Evolutionary conservation across 2,888 invertebrate species (phyloP), one percentile per base, ranked within the genome.

Genomic region (Dexiosoma caninum): DNA sequence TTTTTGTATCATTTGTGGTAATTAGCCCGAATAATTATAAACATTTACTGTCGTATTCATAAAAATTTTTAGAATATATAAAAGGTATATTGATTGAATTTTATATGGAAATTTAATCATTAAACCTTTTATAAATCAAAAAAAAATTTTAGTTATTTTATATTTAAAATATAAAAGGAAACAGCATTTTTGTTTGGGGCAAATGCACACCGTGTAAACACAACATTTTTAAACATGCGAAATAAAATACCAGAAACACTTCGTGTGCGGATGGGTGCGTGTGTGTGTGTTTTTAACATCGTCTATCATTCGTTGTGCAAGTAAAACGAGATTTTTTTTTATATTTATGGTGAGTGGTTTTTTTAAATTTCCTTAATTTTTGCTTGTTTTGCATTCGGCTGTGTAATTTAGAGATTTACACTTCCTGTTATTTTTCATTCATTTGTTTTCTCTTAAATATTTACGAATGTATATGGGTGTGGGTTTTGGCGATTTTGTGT

Each of bases 301-400:
- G 74, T 81, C 78, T 66, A 75, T 81, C 74, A 75, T 81, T 81
- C 81, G 81, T 81, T 81, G 81, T 81, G 81, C 78, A 78, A 75
- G 78, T 78, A 81, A 76, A 70, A 70, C 69, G 57, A 75, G 14
- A 81, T 62, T 75, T 71, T 49, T 66, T 70, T 66, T 70, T 75
- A 79, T 81, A n/a, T 78, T 71, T 81, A n/a, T 21, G 66, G 21
- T 46, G 37, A 46, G 40, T 66, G 30, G 49, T n/a, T 35, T 37
- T 78, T 57, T 16, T 75, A 35, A 70, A 19, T 66, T 35, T 64
- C 19, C 14, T 69, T 27, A 57, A 49, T 66, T 66, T 69, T 49
- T 46, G 21, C 19, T 19, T 66, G 55, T 27, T 66, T 53, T 71
- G 35, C 49, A 30, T 42, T 32, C 35, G 21, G 37, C 30, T 57